Base-by-base conservation (phyloP, 2,797 vertebrate genomes). In the Urosaurus nigricauda region DNA sequence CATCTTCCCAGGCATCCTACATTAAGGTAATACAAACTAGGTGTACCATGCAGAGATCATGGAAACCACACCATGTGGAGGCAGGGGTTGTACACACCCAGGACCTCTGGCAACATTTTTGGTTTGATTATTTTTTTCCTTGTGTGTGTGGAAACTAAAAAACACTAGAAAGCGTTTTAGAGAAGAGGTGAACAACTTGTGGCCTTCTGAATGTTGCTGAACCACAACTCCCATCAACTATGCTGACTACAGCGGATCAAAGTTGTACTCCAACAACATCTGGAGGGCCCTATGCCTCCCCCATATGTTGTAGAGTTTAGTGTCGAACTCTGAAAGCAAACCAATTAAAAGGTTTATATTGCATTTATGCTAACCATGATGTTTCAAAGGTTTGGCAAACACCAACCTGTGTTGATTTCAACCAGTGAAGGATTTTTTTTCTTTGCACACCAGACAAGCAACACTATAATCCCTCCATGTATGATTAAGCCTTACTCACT, bases 401-500 rank as follows among this genome's bases (percentile, higher is more conserved):
- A 6, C 17, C 19, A 70, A 43, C 9, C 56, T 51, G 19, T 47
- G 24, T 19, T 63, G 6, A 24, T 60, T 77, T 78, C 35, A 70
- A n/a, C 26, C 53, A 71, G 5, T 79, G 5, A 2, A 24, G 32
- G 51, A 53, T 56, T 24, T 2, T 82, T 35, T 51, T 40, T 35
- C 19, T 29, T 19, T 21, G 5, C 24, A 47, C 11, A 53, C 11
- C n/a, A 70, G 29, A n/a, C 65, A 79, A 71, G 3, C 63, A n/a
- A 56, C 11, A 37, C 43, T 73, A 11, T 56, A 78, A 84, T 83
- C 60, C 16, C 32, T 78, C 40, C 26, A 26, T 58, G 26, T 70
- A 88, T 58, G 35, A 53, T 88, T 70, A 84, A 78, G 24, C 11
- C 51, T 26, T 77, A 29, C 37, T 86, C 19, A 74, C 11, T 60